phyloP scores from a whole-genome alignment of 2,888 invertebrate genomes.

The Tetheella fluctuosa region DNA sequence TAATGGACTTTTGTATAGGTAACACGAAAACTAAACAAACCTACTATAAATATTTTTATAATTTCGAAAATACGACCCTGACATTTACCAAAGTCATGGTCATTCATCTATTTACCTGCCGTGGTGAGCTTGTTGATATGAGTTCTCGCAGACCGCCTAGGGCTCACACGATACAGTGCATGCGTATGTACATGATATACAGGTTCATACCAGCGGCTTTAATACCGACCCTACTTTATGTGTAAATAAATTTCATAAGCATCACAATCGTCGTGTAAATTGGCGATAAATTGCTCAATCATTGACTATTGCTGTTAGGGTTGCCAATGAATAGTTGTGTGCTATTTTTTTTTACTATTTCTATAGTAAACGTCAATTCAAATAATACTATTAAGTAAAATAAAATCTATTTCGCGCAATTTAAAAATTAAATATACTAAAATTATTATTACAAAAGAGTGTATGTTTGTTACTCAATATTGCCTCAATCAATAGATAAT shows the following conservation, averaged over 20 bases:
- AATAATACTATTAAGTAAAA: too few relatives aligned
- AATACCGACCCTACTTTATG: neutral
- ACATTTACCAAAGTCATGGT: neutral
- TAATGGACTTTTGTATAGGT: too few relatives aligned
- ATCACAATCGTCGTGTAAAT: neutral
- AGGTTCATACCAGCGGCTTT: neutral
- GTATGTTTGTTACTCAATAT: too few relatives aligned
- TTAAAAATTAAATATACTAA: too few relatives aligned
- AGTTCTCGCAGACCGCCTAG: neutral
- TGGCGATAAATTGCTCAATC: conserved; percentile 8
- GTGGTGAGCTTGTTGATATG: too few relatives aligned
- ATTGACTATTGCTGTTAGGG: neutral
- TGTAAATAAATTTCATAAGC: conserved; percentile 1
- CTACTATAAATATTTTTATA: too few relatives aligned
- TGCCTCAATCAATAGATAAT: too few relatives aligned
- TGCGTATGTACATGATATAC: conserved; percentile 4
- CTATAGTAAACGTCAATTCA: too few relatives aligned
- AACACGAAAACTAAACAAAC: too few relatives aligned
- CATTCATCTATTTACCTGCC: neutral
- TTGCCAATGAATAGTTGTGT: neutral
- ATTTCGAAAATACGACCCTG: too few relatives aligned
- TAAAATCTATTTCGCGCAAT: too few relatives aligned
- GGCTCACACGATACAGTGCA: neutral
- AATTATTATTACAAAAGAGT: too few relatives aligned
- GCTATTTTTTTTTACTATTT: neutral